Percentiles rank a stretch among this genome's conserved stretches.
phyloP scores from a whole-genome alignment of 2,888 invertebrate species.

The Autographa gamma region DNA sequence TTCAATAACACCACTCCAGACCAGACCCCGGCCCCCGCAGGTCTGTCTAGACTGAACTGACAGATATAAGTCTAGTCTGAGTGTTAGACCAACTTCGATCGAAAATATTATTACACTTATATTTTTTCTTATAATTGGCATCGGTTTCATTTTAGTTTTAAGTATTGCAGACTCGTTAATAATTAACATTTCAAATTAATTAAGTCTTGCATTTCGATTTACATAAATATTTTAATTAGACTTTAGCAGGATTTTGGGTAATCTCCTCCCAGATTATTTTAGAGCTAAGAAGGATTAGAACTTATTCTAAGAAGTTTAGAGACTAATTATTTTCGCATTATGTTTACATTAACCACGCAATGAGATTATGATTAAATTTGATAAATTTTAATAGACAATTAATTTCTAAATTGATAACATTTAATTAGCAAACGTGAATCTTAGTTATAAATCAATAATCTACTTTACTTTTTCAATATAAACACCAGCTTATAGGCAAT shows the following conservation, averaged over 20 bases:
- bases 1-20: conserved; percentile 38
- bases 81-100: conserved; percentile 23
- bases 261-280: conserved; percentile 3
- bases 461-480: too few species aligned
- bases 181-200: conserved; percentile 1
- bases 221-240: conserved; percentile 4
- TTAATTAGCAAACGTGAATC: too few species aligned
- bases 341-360: background rate
- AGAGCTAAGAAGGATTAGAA: background rate
- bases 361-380: background rate
- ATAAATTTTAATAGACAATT: background rate
- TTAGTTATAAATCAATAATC: too few species aligned
- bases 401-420: too few species aligned
- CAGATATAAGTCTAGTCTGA: conserved; percentile 46
- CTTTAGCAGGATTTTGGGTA: background rate
- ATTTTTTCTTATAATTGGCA: background rate
- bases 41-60: conserved; percentile 61
- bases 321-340: background rate
- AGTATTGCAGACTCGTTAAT: background rate
- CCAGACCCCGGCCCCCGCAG: conserved; percentile 23
- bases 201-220: background rate
- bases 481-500: too few species aligned
- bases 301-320: background rate
- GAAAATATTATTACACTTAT: conserved; percentile 2
- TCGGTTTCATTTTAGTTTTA: background rate